Evolutionary conservation across 2,797 vertebrate species (phyloP), one percentile per base, ranked within the genome.

Genomic region (Enteromius mattozi): DNA sequence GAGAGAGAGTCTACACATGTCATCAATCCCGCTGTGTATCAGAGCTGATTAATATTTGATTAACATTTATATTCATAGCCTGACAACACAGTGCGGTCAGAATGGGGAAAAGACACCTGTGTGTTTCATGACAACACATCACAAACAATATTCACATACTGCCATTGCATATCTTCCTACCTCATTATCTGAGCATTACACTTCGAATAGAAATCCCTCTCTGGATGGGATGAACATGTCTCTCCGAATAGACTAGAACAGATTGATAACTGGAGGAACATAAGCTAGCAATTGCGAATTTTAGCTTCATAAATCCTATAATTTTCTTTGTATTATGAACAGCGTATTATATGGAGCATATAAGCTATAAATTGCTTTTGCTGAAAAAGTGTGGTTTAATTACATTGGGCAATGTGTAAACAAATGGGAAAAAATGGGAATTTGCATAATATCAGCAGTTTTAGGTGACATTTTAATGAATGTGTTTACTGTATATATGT

Each of bases 11-110:
- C 33, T 80, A 33, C 27, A 12, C 10, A 19, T 80, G 77, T 80
- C 54, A 80, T 33, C 56, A 78, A 35, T 82, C 56, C 76, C 13
- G 17, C 61, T 74, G 69, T 78, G 37, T 71, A 56, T 71, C 84
- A 51, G 70, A 75, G 76, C 47, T 76, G 63, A 86, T 86, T 71
- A 69, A 83, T 61, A 84, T 86, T 85, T 80, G 77, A 80, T 86
- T 83, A 81, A 74, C 42, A 80, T 84, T 83, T 76, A 69, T 79
- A 88, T 84, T 81, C 70, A 81, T 84, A 63, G 21, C 17, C 17
- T 80, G 68, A 30, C 54, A 78, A 61, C 21, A 54, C 51, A 78
- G 47, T 51, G 68, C 21, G 63, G 19, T 81, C 61, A 37, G 78
- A 81, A 81, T 27, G 3, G 27, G 35, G 47, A 72, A 21, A 21